A percentile compares a stretch with the other conserved stretches of the same genome.
phyloP scores from a whole-genome alignment of 2,113 vertebrate genomes.

The Craseonycteris thonglongyai region DNA sequence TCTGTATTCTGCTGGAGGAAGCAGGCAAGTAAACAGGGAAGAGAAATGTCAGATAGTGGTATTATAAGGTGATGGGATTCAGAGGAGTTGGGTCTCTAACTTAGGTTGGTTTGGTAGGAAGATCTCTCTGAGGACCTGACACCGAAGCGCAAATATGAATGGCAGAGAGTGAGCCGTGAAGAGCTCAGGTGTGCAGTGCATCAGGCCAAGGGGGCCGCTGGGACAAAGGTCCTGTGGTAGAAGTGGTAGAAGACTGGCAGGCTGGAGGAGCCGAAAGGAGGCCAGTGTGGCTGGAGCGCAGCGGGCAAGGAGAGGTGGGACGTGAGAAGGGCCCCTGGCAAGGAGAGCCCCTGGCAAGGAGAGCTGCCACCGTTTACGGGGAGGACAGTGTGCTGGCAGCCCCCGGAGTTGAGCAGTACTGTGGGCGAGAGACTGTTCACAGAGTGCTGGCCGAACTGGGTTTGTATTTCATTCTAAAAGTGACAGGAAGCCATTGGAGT shows the following conservation, averaged over 20 bases:
- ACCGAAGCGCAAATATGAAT: background rate
- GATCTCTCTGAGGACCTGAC: background rate
- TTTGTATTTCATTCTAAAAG: background rate
- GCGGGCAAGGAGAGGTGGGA: background rate
- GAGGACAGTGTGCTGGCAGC: too few relatives aligned
- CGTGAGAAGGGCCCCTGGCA: background rate
- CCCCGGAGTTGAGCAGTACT: background rate
- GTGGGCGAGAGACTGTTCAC: background rate
- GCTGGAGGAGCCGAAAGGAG: background rate
- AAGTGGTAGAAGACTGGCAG: background rate
- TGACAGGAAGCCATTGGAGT: background rate
- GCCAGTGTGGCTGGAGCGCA: background rate
- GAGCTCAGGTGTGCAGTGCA: background rate
- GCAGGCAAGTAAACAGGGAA: background rate
- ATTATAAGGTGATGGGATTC: background rate
- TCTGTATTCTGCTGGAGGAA: background rate
- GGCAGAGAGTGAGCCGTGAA: background rate
- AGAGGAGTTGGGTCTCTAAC: background rate
- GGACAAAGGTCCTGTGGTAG: background rate
- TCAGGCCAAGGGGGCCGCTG: background rate
- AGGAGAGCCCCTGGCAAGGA: too few relatives aligned
- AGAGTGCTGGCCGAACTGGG: background rate
- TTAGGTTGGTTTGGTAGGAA: background rate
- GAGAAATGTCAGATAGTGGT: background rate
- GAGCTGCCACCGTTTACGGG: too few relatives aligned